These are phyloP conservation scores for Halcyon badia DNA, from an alignment of 2,797 vertebrate species.

Conservation along the genomic window DNA sequence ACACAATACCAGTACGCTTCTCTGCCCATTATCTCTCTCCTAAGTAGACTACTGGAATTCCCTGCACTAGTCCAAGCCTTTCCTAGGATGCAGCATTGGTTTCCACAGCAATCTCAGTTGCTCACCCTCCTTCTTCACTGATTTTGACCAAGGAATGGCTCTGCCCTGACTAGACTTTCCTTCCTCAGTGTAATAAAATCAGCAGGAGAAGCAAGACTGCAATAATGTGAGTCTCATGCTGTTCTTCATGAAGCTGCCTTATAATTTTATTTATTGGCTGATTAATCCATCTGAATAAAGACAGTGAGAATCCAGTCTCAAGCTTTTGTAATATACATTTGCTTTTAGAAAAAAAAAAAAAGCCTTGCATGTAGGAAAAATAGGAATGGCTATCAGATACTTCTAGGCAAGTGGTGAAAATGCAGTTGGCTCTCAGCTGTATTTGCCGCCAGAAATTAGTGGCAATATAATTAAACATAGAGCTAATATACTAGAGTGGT, in stretches of 20 bases:
- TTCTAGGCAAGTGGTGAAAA: neutral
- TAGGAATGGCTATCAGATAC: neutral
- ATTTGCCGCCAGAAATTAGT: neutral
- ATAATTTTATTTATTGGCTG: neutral
- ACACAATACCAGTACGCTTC: neutral
- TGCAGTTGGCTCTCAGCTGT: neutral
- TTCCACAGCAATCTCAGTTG: neutral
- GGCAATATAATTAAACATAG: neutral
- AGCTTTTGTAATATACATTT: neutral
- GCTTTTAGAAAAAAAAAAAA: neutral
- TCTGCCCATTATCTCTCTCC: neutral
- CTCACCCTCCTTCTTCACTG: neutral
- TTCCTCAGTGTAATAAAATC: conserved; percentile 2
- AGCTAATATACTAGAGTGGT: neutral
- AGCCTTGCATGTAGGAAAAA: neutral
- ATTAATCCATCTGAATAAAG: neutral
- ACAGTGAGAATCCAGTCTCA: neutral
- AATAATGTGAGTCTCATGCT: neutral
- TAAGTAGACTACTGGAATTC: neutral
- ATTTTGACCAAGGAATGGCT: neutral
- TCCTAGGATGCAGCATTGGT: neutral
- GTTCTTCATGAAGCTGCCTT: neutral
- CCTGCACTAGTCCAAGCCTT: neutral
- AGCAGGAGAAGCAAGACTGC: neutral
- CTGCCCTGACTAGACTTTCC: neutral